Evolutionary conservation across 1,140 invertebrate genomes (phyloP).

Genomic region (Drosophila pallidifrons): DNA sequence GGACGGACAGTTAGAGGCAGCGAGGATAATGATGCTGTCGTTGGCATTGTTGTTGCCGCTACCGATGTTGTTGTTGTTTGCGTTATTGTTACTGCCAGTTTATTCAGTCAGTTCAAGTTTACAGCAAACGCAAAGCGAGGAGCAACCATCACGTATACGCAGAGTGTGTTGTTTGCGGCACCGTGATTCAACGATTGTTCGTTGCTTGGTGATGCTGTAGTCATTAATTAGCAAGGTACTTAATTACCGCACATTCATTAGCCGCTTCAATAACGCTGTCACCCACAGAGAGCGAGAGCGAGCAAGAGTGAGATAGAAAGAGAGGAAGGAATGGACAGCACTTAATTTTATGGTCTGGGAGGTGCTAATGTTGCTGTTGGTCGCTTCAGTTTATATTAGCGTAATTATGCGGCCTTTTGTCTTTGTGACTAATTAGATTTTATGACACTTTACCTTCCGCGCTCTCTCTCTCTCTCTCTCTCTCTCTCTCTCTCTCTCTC

Average conservation of each 20-base stretch:
- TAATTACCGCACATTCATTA: constrained; percentile 85
- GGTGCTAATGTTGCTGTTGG: constrained; percentile 65
- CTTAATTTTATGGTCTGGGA: constrained; percentile 65
- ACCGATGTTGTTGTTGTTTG: constrained; percentile 19
- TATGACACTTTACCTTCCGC: constrained; percentile 41
- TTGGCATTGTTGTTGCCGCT: constrained; percentile 15
- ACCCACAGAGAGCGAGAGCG: constrained; percentile 2
- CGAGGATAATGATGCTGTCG: constrained; percentile 63
- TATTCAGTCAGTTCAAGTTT: constrained; percentile 57
- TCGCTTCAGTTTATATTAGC: constrained; percentile 61
- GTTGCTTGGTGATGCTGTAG: constrained; percentile 70
- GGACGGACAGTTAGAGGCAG: constrained; percentile 26
- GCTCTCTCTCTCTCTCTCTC: background rate
- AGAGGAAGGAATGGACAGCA: background rate
- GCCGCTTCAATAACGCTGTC: constrained; percentile 76
- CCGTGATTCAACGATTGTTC: constrained; percentile 65
- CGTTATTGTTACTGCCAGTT: constrained; percentile 43
- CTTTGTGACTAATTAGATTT: constrained; percentile 78
- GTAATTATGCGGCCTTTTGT: constrained; percentile 79
- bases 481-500: background rate
- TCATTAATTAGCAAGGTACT: constrained; percentile 85
- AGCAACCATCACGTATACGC: constrained; percentile 65
- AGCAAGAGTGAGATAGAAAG: background rate
- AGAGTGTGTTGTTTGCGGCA: constrained; percentile 52
- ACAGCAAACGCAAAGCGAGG: constrained; percentile 36